Evolutionary conservation across 2,888 invertebrate genomes (phyloP).

Genomic region (Anthrax anthrax): DNA sequence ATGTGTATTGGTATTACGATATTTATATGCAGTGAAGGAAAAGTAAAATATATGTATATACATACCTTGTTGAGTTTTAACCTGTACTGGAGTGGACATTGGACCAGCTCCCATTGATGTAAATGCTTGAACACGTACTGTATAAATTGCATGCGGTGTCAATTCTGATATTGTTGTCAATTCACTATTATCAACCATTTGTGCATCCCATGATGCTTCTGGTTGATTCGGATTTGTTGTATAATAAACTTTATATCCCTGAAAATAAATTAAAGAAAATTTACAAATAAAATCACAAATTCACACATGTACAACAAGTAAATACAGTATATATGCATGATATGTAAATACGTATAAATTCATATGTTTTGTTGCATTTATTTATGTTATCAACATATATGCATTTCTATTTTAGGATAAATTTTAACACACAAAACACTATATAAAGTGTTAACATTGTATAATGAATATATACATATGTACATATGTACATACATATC

Average conservation of each 20-base stretch:
- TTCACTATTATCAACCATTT: constrained; percentile 86
- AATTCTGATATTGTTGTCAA: constrained; percentile 86
- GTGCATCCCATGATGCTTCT: constrained; percentile 82
- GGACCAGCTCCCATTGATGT: constrained; percentile 94
- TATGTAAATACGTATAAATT: too few relatives aligned
- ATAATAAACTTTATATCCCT: constrained; percentile 97
- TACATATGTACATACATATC: not conserved
- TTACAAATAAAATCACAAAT: too few relatives aligned
- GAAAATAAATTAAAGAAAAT: not conserved
- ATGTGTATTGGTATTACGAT: too few relatives aligned
- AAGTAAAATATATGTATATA: constrained; percentile 3
- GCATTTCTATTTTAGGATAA: too few relatives aligned
- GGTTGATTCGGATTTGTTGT: constrained; percentile 77
- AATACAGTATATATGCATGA: not conserved
- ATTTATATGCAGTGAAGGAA: too few relatives aligned
- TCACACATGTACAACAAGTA: not conserved
- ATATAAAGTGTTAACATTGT: too few relatives aligned
- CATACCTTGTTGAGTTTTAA: constrained; percentile 90
- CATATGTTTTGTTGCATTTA: too few relatives aligned
- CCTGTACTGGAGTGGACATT: constrained; percentile 89
- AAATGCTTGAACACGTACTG: constrained; percentile 83
- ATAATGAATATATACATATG: not conserved
- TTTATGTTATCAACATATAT: too few relatives aligned
- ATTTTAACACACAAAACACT: too few relatives aligned
- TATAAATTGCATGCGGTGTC: constrained; percentile 83